Base-by-base conservation (phyloP, 2,888 invertebrate genomes). In the Limenitis camilla region DNA sequence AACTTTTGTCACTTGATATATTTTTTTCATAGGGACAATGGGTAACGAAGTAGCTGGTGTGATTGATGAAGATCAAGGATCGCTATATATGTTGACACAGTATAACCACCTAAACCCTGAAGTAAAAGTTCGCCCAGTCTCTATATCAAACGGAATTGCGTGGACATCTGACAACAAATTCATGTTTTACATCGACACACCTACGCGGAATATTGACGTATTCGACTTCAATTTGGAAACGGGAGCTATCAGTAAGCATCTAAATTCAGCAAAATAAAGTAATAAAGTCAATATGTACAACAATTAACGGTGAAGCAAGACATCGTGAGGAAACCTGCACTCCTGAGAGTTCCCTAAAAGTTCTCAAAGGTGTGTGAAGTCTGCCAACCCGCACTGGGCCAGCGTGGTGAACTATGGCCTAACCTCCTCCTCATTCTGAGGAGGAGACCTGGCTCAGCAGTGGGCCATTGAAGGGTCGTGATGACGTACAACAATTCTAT, bases 171-270 rank as follows among this genome's bases (percentile, higher is more conserved):
- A 93, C 64, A 90, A 91, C 66, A 88, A 90, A 56, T 90, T 89
- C 63, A 91, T 95, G 88, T 95, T 92, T 76, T 95, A 92, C 74
- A 93, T 94, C 33, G 95, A 96, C 76, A 90, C 93, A 0, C 88
- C 90, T 0, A 91, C 92, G 0, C 74, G 84, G 32, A 89, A 91
- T 61, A 85, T 95, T 3, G 91, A 89, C 49, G 91, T 90, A 6
- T 95, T 92, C 66, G 92, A 94, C 68, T 95, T 89, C 65, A 88
- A 94, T 61, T 67, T 90, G 0, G 77, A 78, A 1, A 81, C 76
- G 10, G 91, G 90, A 10, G 69, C 62, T n/a, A 89, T 92, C 58
- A 81, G 93, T 92, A 82, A 89, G 90, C 71, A 31, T 28, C n/a
- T n/a, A 19, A 19, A 3, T 19, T 19, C 19, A 19, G 19, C 19